Conservation (phyloP, 1,140 invertebrate genomes). For the Cotesia vestalis region DNA sequence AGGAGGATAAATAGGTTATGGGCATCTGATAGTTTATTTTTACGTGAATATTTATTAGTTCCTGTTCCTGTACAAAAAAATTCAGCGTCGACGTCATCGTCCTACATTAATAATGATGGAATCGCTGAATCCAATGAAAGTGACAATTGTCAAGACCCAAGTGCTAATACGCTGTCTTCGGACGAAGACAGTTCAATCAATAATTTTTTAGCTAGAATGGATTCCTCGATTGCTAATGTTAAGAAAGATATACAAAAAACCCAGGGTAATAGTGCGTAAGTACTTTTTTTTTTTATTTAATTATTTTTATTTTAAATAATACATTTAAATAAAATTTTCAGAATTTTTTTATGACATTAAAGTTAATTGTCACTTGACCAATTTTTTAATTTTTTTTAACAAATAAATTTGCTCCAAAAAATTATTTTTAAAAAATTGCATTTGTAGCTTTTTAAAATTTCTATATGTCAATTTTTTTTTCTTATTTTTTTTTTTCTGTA, state of each 20-base stretch:
- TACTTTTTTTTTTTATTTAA: slow-evolving; percentile 49
- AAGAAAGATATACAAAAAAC: slow-evolving; percentile 85
- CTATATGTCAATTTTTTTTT: too few species aligned
- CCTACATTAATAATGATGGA: slow-evolving; percentile 32
- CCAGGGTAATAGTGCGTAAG: slow-evolving; percentile 82
- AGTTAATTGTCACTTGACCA: too few species aligned
- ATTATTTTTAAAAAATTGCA: too few species aligned
- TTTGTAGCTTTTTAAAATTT: too few species aligned
- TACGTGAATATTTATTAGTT: slow-evolving; percentile 82
- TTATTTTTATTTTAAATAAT: neutral
- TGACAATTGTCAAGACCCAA: slow-evolving; percentile 20
- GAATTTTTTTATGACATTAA: too few species aligned
- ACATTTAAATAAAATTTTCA: too few species aligned
- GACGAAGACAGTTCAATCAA: slow-evolving; percentile 78
- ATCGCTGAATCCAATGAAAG: slow-evolving; percentile 20
- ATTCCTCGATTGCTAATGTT: slow-evolving; percentile 84
- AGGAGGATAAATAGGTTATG: slow-evolving; percentile 86
- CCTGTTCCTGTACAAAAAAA: slow-evolving; percentile 81
- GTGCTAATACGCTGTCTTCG: slow-evolving; percentile 52
- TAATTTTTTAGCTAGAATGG: slow-evolving; percentile 87
- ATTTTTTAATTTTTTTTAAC: too few species aligned
- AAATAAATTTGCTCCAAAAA: too few species aligned
- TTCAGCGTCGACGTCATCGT: slow-evolving; percentile 56
- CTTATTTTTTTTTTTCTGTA: too few species aligned
- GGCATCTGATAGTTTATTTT: slow-evolving; percentile 88